These are phyloP conservation scores for Cryptus viduatorius DNA, from an alignment of 2,888 invertebrate species.

Conservation along the genomic window DNA sequence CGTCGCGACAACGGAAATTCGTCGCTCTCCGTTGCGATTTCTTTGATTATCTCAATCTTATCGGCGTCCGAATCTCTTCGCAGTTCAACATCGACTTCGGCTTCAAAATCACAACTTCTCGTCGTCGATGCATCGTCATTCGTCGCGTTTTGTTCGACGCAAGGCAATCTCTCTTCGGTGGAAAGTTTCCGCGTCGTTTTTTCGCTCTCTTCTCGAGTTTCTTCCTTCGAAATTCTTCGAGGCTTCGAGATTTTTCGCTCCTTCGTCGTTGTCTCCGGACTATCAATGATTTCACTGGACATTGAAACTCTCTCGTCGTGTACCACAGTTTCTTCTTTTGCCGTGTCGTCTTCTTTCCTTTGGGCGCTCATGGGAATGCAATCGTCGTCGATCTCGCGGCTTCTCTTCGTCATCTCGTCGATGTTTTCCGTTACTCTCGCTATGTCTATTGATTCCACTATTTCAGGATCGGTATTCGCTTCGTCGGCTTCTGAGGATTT, in stretches of 20 bases:
- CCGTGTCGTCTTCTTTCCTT: neutral
- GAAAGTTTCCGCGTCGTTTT: neutral
- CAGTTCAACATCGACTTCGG: conserved; percentile 85
- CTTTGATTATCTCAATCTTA: conserved; percentile 85
- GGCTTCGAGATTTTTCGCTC: conserved; percentile 19
- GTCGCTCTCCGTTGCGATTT: conserved; percentile 77
- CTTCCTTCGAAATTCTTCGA: conserved; percentile 33
- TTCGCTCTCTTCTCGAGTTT: conserved; percentile 1
- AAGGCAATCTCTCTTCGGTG: conserved; percentile 6
- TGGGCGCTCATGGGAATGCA: conserved; percentile 52
- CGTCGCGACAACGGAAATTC: conserved; percentile 59
- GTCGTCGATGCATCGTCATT: conserved; percentile 85
- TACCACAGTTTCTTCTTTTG: conserved; percentile 5
- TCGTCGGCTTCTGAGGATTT: conserved; percentile 33
- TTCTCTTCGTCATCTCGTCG: conserved; percentile 75
- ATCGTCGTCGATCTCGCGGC: conserved; percentile 57
- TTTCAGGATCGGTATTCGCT: conserved; percentile 67
- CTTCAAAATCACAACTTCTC: conserved; percentile 78
- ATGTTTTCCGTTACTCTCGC: conserved; percentile 76
- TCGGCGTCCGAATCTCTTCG: conserved; percentile 83
- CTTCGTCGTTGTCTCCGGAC: neutral
- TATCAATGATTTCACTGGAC: neutral
- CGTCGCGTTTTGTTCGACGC: conserved; percentile 24
- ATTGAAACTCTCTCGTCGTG: neutral
- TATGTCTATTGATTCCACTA: conserved; percentile 75